Conservation (phyloP, 2,888 invertebrate species). For the Habrosyne pyritoides region DNA sequence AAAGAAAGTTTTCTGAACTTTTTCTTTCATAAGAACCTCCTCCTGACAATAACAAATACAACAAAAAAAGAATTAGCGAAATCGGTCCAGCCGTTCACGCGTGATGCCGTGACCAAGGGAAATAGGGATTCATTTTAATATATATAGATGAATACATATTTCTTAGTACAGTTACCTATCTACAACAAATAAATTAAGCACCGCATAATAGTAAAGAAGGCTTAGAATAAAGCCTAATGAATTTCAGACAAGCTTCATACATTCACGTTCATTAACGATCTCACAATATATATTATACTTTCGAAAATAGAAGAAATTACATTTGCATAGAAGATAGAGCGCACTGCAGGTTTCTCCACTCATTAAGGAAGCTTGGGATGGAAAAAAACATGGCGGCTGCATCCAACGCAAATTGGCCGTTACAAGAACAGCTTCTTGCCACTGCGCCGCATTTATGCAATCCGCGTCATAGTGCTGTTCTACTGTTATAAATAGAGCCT, state of each 20-base stretch:
- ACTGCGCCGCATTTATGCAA: slow-evolving; percentile 62
- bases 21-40: too few relatives aligned
- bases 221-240: slow-evolving; percentile 41
- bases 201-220: not conserved
- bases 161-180: not conserved
- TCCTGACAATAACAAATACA: too few relatives aligned
- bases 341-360: slow-evolving; percentile 64
- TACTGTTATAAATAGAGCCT: not conserved
- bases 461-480: slow-evolving; percentile 39
- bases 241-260: slow-evolving; percentile 38
- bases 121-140: too few relatives aligned
- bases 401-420: slow-evolving; percentile 66
- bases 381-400: slow-evolving; percentile 44
- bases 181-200: not conserved
- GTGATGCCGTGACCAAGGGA: too few relatives aligned
- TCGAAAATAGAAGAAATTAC: slow-evolving; percentile 72
- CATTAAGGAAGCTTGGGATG: slow-evolving; percentile 69
- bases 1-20: too few relatives aligned
- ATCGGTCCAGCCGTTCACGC: too few relatives aligned
- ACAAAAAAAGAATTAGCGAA: too few relatives aligned
- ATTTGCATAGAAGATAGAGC: slow-evolving; percentile 71
- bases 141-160: not conserved
- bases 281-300: slow-evolving; percentile 54
- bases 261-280: slow-evolving; percentile 48
- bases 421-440: slow-evolving; percentile 63